Evolutionary conservation across 2,888 invertebrate species (phyloP), one percentile per base, ranked within the genome.

Genomic region (Allacma fusca): DNA sequence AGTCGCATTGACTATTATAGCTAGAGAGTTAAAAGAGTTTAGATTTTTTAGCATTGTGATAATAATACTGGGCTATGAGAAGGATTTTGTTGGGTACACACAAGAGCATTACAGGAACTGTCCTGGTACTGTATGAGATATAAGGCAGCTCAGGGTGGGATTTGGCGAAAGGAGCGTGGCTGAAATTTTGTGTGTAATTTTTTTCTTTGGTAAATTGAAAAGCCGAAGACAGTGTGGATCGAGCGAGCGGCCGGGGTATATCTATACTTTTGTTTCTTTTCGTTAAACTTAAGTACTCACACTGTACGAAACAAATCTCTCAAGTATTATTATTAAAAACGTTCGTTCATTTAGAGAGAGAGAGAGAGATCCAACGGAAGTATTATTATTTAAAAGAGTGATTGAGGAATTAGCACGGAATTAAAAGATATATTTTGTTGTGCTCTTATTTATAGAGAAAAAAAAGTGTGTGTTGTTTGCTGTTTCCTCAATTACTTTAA

Each of bases 241-340:
- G 76, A 79, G 79, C 79, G 76, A 79, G 73, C 79, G 76, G 73
- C 73, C 79, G 73, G 79, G 71, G 43, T 67, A 74, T 68, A 68
- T 44, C 21, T 76, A 12, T 50, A 16, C 2, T 50, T 50, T n/a
- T n/a, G n/a, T 12, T 19, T 50, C 50, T 34, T 62, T 71, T 76
- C 64, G n/a, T 50, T 50, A 19, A 50, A 19, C n/a, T 50, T 50
- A 50, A 50, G 50, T 50, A 50, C n/a, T 50, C 13, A 50, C n/a
- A n/a, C n/a, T 19, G n/a, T 50, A 50, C n/a, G 16, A 50, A n/a
- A n/a, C n/a, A n/a, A 50, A n/a, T 50, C 50, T 19, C n/a, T 16
- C n/a, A 50, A 9, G 16, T 16, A 34, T 50, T 50, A 50, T 50
- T 50, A 50, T 50, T 50, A 19, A 34, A 34, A 7, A 9, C 9